Percentiles rank a stretch among this genome's conserved stretches.
These are phyloP conservation scores for Coenonympha glycerion DNA, from an alignment of 2,888 invertebrate genomes.

Conservation along the genomic window DNA sequence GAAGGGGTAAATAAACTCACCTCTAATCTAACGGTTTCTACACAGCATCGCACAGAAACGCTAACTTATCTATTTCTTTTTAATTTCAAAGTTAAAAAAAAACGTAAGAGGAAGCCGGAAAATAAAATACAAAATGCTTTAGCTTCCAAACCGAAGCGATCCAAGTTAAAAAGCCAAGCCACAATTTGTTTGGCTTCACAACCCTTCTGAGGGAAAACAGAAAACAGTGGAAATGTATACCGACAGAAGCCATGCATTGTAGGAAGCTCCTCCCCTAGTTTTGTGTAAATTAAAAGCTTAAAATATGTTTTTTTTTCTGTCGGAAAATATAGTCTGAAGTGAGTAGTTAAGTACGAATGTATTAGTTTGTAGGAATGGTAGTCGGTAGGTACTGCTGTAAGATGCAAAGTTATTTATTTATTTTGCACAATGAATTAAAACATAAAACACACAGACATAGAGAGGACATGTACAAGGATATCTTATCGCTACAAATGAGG, in stretches of 20 bases:
- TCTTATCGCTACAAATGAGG: too few species aligned
- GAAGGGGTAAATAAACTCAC: too few species aligned
- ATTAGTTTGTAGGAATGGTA: too few species aligned
- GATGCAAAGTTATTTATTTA: too few species aligned
- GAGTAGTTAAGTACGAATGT: too few species aligned
- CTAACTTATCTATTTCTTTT: neutral
- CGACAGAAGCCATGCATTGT: slow-evolving; percentile 57
- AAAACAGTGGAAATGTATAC: slow-evolving; percentile 50
- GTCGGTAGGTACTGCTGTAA: too few species aligned
- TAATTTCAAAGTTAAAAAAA: neutral
- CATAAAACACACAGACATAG: too few species aligned
- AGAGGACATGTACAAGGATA: too few species aligned
- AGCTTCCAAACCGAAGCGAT: slow-evolving; percentile 18
- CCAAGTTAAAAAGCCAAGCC: slow-evolving; percentile 18
- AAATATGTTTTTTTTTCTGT: slow-evolving; percentile 27
- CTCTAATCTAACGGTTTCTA: too few species aligned
- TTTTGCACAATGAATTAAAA: too few species aligned
- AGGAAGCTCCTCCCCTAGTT: slow-evolving; percentile 61
- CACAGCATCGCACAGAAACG: too few species aligned
- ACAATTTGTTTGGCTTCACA: slow-evolving; percentile 57
- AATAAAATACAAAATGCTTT: slow-evolving; percentile 22
- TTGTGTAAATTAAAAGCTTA: slow-evolving; percentile 51
- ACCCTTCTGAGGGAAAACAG: slow-evolving; percentile 50
- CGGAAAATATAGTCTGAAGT: neutral
- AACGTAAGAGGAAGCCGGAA: slow-evolving; percentile 22